Evolutionary conservation across 2,888 invertebrate species (phyloP).

Genomic region (Epirrhoe alternata): DNA sequence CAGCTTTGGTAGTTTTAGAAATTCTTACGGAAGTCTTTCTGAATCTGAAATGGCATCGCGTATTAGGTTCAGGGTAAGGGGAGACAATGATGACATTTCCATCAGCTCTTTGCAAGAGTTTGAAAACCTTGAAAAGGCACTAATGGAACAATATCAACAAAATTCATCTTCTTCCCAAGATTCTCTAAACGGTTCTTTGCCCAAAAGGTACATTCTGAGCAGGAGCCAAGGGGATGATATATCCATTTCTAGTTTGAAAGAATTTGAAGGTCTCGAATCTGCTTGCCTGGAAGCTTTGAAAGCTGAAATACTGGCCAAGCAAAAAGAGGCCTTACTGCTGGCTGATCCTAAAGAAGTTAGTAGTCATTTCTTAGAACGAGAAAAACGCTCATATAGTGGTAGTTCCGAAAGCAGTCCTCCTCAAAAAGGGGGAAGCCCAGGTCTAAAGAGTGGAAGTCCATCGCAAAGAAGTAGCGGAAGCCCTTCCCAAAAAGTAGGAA

Average conservation of each 20-base stretch:
- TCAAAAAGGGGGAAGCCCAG: constrained; percentile 78
- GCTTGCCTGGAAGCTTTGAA: constrained; percentile 94
- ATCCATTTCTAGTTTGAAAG: constrained; percentile 94
- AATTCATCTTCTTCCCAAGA: constrained; percentile 93
- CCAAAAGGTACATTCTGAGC: constrained; percentile 88
- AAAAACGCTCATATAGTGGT: constrained; percentile 82
- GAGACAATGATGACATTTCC: constrained; percentile 96
- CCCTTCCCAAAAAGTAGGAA: constrained; percentile 78
- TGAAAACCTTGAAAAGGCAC: constrained; percentile 94
- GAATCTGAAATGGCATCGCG: constrained; percentile 95
- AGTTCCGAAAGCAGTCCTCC: constrained; percentile 87
- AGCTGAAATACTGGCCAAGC: constrained; percentile 92
- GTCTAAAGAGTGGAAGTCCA: constrained; percentile 78
- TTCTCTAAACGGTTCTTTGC: constrained; percentile 92
- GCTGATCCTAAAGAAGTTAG: constrained; percentile 84
- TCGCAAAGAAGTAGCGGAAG: constrained; percentile 78
- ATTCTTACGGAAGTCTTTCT: constrained; percentile 96
- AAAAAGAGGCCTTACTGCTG: constrained; percentile 91
- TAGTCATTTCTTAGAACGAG: constrained; percentile 78
- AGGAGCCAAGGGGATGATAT: constrained; percentile 94
- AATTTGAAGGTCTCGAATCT: constrained; percentile 96
- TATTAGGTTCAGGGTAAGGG: constrained; percentile 92
- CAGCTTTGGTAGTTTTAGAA: constrained; percentile 92
- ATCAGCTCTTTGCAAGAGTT: constrained; percentile 97
- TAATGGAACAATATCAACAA: constrained; percentile 91